phyloP scores from a whole-genome alignment of 1,140 invertebrate genomes.

The Musca domestica region DNA sequence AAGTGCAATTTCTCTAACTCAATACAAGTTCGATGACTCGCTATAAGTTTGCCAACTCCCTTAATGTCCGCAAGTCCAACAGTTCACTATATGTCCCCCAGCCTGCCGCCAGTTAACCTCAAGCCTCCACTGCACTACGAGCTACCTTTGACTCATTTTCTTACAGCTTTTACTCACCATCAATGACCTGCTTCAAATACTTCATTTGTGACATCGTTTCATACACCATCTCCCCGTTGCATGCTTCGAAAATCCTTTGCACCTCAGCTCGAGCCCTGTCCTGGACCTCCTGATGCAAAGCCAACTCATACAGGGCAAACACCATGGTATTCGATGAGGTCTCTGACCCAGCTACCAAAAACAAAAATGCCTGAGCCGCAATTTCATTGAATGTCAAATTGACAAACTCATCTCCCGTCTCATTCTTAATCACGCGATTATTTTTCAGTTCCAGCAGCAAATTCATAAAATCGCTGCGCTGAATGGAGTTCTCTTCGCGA shows the following conservation, averaged over 20 bases:
- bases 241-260: background rate
- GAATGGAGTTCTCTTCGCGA: slow-evolving; percentile 43
- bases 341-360: slow-evolving; percentile 36
- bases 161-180: background rate
- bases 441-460: slow-evolving; percentile 38
- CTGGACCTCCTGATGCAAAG: slow-evolving; percentile 1
- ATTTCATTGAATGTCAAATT: slow-evolving; percentile 27
- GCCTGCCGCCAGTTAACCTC: too few species aligned
- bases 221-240: slow-evolving; percentile 20
- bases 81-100: too few species aligned
- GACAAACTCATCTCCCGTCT: background rate
- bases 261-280: slow-evolving; percentile 3
- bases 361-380: slow-evolving; percentile 31
- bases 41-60: too few species aligned
- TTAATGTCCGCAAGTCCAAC: too few species aligned
- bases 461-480: slow-evolving; percentile 46
- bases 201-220: slow-evolving; percentile 10
- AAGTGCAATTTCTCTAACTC: too few species aligned
- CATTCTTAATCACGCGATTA: slow-evolving; percentile 25
- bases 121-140: background rate
- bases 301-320: slow-evolving; percentile 44
- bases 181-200: slow-evolving; percentile 16
- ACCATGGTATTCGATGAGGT: slow-evolving; percentile 46
- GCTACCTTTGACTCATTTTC: too few species aligned
- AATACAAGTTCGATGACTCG: too few species aligned